phyloP scores from a whole-genome alignment of 2,113 vertebrate genomes.

The Puntigrus tetrazona region DNA sequence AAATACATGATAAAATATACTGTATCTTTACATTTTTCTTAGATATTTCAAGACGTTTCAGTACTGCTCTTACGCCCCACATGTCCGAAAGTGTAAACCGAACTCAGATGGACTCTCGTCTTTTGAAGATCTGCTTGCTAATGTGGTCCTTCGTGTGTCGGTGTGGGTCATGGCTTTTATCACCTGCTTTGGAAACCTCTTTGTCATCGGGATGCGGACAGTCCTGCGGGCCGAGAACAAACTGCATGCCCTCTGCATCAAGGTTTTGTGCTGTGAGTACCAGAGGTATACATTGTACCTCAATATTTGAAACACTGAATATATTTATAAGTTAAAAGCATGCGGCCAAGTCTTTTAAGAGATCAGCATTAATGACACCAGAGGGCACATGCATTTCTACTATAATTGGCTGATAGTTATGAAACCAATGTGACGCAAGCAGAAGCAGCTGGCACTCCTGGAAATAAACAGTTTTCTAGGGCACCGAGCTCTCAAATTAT shows the following conservation, averaged over 20 bases:
- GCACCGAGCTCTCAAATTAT: slow-evolving; percentile 3
- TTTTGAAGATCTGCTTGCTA: slow-evolving; percentile 85
- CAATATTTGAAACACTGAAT: neutral
- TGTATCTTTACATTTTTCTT: no score
- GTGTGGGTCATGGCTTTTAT: slow-evolving; percentile 86
- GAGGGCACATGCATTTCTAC: neutral
- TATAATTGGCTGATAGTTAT: neutral
- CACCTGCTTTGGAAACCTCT: slow-evolving; percentile 84
- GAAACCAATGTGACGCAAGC: slow-evolving; percentile 3
- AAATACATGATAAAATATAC: no score
- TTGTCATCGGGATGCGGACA: slow-evolving; percentile 85
- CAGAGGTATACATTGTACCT: neutral
- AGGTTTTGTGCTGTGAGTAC: slow-evolving; percentile 83
- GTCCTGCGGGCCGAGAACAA: slow-evolving; percentile 83
- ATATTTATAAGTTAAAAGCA: neutral
- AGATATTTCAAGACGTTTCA: slow-evolving; percentile 86
- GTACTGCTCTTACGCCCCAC: slow-evolving; percentile 83
- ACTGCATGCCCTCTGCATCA: slow-evolving; percentile 81
- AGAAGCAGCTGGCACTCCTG: slow-evolving; percentile 6
- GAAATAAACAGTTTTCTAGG: slow-evolving; percentile 10
- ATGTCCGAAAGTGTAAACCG: slow-evolving; percentile 80
- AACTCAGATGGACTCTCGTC: slow-evolving; percentile 85
- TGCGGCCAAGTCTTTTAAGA: neutral
- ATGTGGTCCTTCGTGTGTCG: slow-evolving; percentile 79
- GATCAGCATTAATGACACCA: neutral